Evolutionary conservation across 2,888 invertebrate species (phyloP).

Genomic region (Caenorhabditis sp.): DNA sequence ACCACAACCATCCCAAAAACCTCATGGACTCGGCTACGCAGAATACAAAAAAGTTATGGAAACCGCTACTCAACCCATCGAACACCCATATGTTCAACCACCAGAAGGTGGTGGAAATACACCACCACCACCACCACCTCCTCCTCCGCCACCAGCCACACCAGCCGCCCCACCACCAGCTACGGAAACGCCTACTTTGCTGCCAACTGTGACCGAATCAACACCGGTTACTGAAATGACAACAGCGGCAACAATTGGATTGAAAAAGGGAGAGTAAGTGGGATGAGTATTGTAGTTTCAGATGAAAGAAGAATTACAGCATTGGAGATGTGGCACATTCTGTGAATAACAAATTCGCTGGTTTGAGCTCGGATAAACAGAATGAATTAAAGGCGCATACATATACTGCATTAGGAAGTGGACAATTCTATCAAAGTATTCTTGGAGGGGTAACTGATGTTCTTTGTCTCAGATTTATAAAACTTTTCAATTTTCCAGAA

Average conservation of each 20-base stretch:
- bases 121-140: conserved; percentile 1
- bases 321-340: conserved; percentile 24
- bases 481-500: conserved; percentile 6
- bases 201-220: neutral
- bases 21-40: conserved; percentile 16
- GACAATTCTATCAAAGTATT: conserved; percentile 53
- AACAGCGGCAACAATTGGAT: conserved; percentile 22
- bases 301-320: neutral
- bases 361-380: conserved; percentile 15
- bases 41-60: conserved; percentile 33
- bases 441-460: conserved; percentile 25
- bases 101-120: conserved; percentile 1
- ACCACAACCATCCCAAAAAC: no score
- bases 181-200: conserved; percentile 15
- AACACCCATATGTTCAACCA: neutral
- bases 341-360: conserved; percentile 12
- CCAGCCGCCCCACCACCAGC: conserved; percentile 10
- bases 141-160: conserved; percentile 4
- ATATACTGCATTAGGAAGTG: conserved; percentile 45
- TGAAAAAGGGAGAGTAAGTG: conserved; percentile 27
- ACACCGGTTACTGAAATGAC: conserved; percentile 4
- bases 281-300: neutral
- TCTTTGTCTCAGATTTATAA: no score
- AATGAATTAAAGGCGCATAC: conserved; percentile 28
- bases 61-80: neutral